These are phyloP conservation scores for Myrmophylax atrothorax DNA, from an alignment of 2,113 vertebrate genomes.

Conservation along the genomic window DNA sequence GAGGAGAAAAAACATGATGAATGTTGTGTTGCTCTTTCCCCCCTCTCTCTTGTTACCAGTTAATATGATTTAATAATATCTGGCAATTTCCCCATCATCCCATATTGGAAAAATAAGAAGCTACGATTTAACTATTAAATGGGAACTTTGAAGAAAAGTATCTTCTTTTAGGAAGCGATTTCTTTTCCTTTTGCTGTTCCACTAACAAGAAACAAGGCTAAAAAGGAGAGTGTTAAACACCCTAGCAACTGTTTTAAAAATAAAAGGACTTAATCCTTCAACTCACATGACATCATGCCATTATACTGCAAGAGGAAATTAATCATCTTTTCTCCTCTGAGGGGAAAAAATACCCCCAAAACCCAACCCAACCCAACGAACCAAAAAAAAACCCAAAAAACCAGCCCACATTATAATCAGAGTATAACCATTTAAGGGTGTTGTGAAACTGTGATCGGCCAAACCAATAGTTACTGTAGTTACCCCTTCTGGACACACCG, in stretches of 20 bases:
- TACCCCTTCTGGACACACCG: not conserved
- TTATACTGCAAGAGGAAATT: constrained; percentile 45
- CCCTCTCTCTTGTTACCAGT: not conserved
- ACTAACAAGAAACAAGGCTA: not conserved
- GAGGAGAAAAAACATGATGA: not conserved
- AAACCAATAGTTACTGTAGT: constrained; percentile 24
- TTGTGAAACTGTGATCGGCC: not conserved
- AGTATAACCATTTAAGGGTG: not conserved
- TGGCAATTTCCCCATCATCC: not conserved
- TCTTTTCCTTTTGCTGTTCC: not conserved
- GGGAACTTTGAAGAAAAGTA: not conserved
- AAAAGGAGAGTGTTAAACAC: not conserved
- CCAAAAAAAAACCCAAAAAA: not conserved
- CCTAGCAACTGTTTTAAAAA: constrained; percentile 50
- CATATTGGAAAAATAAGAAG: not conserved
- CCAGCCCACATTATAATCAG: not conserved
- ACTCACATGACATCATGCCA: constrained; percentile 6
- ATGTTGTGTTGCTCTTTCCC: not conserved
- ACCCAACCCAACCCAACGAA: not conserved
- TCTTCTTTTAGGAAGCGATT: not conserved
- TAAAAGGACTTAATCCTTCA: constrained; percentile 33
- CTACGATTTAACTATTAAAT: not conserved
- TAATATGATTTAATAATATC: not conserved
- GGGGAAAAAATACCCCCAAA: not conserved
- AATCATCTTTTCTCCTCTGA: constrained; percentile 26